Evolutionary conservation across 2,797 vertebrate species (phyloP).

Genomic region (Lophotriccus pileatus): DNA sequence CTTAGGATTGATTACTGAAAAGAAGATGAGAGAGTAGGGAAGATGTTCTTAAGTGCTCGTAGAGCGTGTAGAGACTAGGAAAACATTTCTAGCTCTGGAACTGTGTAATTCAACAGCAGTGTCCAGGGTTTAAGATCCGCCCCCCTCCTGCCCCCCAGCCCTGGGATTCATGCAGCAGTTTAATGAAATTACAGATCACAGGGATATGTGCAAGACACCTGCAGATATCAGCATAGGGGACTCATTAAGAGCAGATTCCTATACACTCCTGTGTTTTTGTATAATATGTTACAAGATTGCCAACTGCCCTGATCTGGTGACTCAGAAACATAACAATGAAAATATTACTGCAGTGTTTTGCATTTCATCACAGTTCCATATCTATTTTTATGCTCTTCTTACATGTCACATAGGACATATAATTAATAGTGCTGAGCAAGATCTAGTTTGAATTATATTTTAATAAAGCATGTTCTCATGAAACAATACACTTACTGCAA

Average conservation of each 20-base stretch:
- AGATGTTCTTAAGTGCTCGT: neutral
- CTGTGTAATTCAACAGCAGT: neutral
- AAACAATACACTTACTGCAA: neutral
- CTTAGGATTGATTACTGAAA: neutral
- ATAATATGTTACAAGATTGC: neutral
- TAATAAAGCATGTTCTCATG: neutral
- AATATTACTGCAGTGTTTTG: neutral
- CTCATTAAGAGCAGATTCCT: neutral
- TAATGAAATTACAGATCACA: neutral
- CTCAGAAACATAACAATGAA: neutral
- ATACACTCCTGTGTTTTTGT: neutral
- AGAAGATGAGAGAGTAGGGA: neutral
- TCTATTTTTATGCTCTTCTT: neutral
- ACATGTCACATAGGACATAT: neutral
- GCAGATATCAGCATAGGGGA: neutral
- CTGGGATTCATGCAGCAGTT: neutral
- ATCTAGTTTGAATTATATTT: neutral
- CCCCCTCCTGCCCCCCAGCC: fast-evolving
- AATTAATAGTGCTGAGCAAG: neutral
- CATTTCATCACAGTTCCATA: fast-evolving
- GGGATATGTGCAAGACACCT: neutral
- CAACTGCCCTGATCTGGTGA: neutral
- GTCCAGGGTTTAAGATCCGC: neutral
- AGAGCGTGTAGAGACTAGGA: neutral
- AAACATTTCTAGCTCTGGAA: neutral